A percentile compares a stretch with the other conserved stretches of the same genome.
These are phyloP conservation scores for Coilia nasus DNA, from an alignment of 2,797 vertebrate genomes.

Conservation along the genomic window DNA sequence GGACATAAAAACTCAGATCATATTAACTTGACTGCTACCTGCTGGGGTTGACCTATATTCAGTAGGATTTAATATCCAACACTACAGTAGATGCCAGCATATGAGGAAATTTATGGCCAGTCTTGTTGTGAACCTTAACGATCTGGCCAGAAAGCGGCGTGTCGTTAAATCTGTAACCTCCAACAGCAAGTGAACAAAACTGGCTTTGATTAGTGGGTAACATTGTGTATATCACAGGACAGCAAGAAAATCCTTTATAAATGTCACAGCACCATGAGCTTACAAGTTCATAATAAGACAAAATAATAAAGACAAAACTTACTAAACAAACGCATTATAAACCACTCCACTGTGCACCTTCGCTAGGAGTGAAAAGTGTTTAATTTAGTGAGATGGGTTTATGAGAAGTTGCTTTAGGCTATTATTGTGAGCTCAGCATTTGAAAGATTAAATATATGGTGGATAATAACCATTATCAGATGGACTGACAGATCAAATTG, in stretches of 20 bases:
- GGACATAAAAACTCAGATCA: not conserved
- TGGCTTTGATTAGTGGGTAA: not conserved
- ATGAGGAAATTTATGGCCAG: conserved; percentile 6
- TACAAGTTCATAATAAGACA: not conserved
- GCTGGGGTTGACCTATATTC: not conserved
- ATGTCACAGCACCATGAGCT: not conserved
- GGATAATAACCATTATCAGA: not conserved
- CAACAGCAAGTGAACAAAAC: not conserved
- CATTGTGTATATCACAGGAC: not conserved
- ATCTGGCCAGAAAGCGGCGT: not conserved
- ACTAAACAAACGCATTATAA: not conserved
- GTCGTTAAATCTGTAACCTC: not conserved
- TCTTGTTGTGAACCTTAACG: not conserved
- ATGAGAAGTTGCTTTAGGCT: not conserved
- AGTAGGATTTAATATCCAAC: not conserved
- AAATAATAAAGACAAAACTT: not conserved
- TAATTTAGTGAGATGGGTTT: not conserved
- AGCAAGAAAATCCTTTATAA: not conserved
- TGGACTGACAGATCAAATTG: not conserved
- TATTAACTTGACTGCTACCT: conserved; percentile 2
- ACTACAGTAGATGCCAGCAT: not conserved
- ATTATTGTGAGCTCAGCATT: not conserved
- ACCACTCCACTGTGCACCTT: not conserved
- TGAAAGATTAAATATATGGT: not conserved
- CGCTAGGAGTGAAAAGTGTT: not conserved